A percentile compares a stretch with the other conserved stretches of the same genome.
These are phyloP conservation scores for Lepidocyrtoides sp. DNA, from an alignment of 2,888 invertebrate species.

Conservation along the genomic window DNA sequence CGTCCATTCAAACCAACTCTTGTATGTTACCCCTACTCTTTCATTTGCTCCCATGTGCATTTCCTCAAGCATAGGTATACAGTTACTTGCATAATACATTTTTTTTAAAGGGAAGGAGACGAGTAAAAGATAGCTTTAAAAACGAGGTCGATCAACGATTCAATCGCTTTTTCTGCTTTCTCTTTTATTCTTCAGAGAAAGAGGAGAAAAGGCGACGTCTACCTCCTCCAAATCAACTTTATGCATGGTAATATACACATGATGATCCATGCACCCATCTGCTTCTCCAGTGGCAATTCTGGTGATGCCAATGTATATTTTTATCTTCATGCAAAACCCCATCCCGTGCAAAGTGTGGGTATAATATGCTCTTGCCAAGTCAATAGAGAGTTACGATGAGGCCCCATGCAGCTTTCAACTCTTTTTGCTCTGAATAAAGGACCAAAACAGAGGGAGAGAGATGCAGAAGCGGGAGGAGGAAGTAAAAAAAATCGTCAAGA, in stretches of 20 bases:
- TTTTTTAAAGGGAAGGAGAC: constrained; percentile 39
- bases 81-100: constrained; percentile 55
- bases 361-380: constrained; percentile 78
- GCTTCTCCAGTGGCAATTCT: constrained; percentile 46
- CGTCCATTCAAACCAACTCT: constrained; percentile 44
- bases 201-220: constrained; percentile 35
- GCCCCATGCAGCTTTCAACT: constrained; percentile 76
- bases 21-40: background rate
- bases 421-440: constrained; percentile 40
- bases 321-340: constrained; percentile 41
- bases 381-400: constrained; percentile 78
- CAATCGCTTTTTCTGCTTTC: constrained; percentile 57
- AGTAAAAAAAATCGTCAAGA: constrained; percentile 25
- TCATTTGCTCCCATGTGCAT: constrained; percentile 55
- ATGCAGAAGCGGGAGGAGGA: background rate
- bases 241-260: constrained; percentile 74
- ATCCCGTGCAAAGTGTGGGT: constrained; percentile 44
- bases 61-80: constrained; percentile 13
- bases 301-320: constrained; percentile 59
- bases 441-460: background rate
- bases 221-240: constrained; percentile 45
- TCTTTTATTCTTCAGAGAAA: constrained; percentile 16
- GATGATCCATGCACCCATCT: constrained; percentile 78
- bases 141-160: constrained; percentile 80
- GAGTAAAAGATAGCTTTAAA: constrained; percentile 74